Evolutionary conservation across 2,797 vertebrate genomes (phyloP), one percentile per base, ranked within the genome.

Genomic region (Moxostoma hubbsi): DNA sequence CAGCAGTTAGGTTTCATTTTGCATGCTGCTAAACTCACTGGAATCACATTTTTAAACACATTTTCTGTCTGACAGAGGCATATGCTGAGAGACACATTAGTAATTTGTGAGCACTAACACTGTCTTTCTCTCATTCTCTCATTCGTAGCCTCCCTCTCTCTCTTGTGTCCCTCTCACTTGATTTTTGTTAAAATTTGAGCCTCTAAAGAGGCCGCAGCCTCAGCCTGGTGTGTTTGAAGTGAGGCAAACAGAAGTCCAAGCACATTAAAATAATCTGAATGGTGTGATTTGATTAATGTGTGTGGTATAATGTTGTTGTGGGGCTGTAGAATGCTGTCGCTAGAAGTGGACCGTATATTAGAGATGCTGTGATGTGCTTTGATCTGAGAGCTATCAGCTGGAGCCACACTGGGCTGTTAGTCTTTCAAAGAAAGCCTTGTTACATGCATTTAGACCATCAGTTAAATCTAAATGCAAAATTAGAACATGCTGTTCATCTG

Each of bases 91-190:
- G 90, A 90, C 87, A 92, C 91, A 93, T 93, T 93, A 92, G 89
- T 93, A 90, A 92, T 94, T 92, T 94, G 93, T 92, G 91, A 92
- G 90, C 90, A 92, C 93, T 93, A 92, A 91, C 90, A 91, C 84
- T 83, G 87, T 89, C 88, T 91, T 91, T 88, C 24, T 24, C 24
- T 36, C 36, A 90, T 84, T 88, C 87, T 83, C 89, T 90, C 62
- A 79, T 51, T 79, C 18, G 7, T 86, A 86, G 84, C 79, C 74
- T 61, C 55, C 45, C 62, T 53, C 61, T 51, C 82, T 84, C 36
- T 63, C 36, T 89, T 90, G 86, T 88, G 89, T 92, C 90, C 89
- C 89, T 88, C 88, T 90, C 89, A 90, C 90, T 91, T 89, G 89
- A 89, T 91, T 93, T 90, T 89, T 90, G 93, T 93, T 92, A 91